Evolutionary conservation across 1,140 invertebrate genomes (phyloP), one percentile per base, ranked within the genome.

Genomic region (Ladona fulva): DNA sequence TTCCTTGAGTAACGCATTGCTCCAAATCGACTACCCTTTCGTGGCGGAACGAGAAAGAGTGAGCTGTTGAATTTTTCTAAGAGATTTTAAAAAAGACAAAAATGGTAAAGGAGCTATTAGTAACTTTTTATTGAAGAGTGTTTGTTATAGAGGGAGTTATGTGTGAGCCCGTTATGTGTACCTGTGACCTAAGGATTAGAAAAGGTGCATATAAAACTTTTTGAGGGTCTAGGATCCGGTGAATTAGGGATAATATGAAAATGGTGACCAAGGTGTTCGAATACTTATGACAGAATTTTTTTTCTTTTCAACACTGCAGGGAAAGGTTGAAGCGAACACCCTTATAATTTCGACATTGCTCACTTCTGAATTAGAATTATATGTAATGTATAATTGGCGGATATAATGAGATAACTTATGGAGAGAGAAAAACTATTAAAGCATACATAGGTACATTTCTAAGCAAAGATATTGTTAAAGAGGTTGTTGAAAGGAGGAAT

Each of bases 21-120:
- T n/a, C n/a, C n/a, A n/a, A n/a, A n/a, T n/a, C n/a, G n/a, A n/a
- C n/a, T n/a, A n/a, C n/a, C n/a, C n/a, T n/a, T n/a, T n/a, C n/a
- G n/a, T n/a, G n/a, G n/a, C n/a, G n/a, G 8, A 8, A 37, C 29
- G 8, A 37, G 8, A 8, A 37, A 37, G 29, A 5, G 29, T 37
- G 29, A 37, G 29, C n/a, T 66, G 52, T 66, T 66, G n/a, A 66
- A 66, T 66, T 66, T 66, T 66, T 66, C 52, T 66, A 66, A 19
- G 52, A 66, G 52, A 22, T 66, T 66, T 66, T 66, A 16, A 19
- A 22, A 37, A 66, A 22, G 14, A 66, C 14, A 66, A 66, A 66
- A 19, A 22, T 66, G 14, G 5, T 6, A 66, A 66, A 5, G 52
- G 12, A 6, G n/a, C 52, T 66, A 19, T 66, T 66, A 66, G 52